Evolutionary conservation across 2,797 vertebrate species (phyloP), one percentile per base, ranked within the genome.

Genomic region (Calcarius lapponicus): DNA sequence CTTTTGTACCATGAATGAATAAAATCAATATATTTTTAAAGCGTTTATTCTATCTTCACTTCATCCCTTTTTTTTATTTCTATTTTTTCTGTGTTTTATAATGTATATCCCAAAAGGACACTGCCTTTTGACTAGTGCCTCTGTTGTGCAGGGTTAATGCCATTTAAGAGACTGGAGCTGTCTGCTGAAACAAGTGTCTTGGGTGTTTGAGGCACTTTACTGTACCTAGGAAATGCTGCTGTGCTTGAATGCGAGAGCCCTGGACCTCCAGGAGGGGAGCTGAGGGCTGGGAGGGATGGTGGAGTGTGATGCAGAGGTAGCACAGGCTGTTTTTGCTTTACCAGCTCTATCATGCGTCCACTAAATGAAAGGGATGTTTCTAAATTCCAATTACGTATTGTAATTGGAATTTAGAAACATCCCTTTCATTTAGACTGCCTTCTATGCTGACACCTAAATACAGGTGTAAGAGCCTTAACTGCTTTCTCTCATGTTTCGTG

Each of bases 101-200:
- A 50, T 17, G 8, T 98, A 98, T 26, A 36, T 34, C 17, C 4
- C 16, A 51, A 21, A 92, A 51, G 40, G n/a, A 32, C 5, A 26
- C 42, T 43, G n/a, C 16, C 4, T 70, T 34, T 57, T 38, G 42
- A 36, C 17, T n/a, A 29, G 21, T 10, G 31, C 3, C n/a, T 51
- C 9, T 40, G 1, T 54, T 58, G 16, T 47, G 28, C 10, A 17
- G n/a, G 21, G 14, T 85, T 72, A 48, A 36, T 32, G 51, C 26
- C 7, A 6, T 29, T 60, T 36, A 48, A 57, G 45, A 56, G 36
- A 22, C 20, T n/a, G 51, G 25, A 51, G 17, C 40, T 76, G 1
- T 26, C 31, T 71, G 26, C 47, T 57, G 43, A 54, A 53, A 48
- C 13, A 25, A 25, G 3, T 29, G 9, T 32, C 16, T 8, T 51